Percentiles rank a stretch among this genome's conserved stretches.
Conservation (phyloP, 23 tunicate species). For the Botrylloides violaceus region DNA sequence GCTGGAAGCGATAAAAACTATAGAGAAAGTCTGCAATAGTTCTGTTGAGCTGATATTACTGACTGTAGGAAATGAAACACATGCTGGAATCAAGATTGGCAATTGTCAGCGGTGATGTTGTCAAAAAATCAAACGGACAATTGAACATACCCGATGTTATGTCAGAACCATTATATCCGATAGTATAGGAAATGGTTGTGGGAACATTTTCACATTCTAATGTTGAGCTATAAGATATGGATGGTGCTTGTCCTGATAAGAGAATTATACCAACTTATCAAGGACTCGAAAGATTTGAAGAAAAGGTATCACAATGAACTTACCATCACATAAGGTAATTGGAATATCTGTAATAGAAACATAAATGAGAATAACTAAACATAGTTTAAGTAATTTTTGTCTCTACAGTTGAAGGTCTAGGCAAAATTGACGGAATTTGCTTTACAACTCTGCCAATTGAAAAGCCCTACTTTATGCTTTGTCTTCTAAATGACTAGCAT, state of each 20-base stretch:
- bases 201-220: constrained; percentile 17
- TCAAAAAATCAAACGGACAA: no score
- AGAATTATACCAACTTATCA: no score
- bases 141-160: constrained; percentile 9
- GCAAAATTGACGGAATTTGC: no score
- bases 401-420: no score
- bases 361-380: not conserved
- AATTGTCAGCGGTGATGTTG: no score
- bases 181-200: not conserved
- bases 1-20: not conserved
- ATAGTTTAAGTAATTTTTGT: not conserved
- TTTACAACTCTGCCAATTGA: no score
- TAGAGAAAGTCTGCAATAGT: not conserved
- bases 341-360: not conserved
- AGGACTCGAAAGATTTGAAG: no score
- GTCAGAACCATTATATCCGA: constrained; percentile 4
- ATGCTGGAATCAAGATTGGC: not conserved
- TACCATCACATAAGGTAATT: not conserved
- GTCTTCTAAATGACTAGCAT: no score
- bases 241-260: no score
- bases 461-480: no score
- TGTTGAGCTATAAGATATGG: no score
- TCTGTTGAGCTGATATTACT: not conserved
- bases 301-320: no score
- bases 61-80: constrained; percentile 7